phyloP scores from a whole-genome alignment of 2,797 vertebrate genomes.

The Platalea minor region DNA sequence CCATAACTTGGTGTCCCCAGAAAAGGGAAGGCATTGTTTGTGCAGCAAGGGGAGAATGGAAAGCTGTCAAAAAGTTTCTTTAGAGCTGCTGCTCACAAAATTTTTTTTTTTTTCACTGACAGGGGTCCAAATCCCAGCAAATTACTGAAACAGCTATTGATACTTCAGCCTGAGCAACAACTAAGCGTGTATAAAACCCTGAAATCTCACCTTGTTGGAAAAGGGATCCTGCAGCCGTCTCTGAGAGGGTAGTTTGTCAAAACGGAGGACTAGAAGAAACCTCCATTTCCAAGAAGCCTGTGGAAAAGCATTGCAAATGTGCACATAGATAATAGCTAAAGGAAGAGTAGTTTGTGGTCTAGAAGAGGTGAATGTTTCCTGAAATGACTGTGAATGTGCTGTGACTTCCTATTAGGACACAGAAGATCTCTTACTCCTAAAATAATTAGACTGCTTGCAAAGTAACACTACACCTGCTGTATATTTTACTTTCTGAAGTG shows the following conservation, averaged over 20 bases:
- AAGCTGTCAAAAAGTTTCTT: neutral
- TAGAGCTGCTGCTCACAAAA: neutral
- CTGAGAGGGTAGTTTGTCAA: conserved; percentile 60
- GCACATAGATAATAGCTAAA: neutral
- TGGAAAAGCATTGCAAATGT: neutral
- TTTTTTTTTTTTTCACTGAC: neutral
- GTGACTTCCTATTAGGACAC: neutral
- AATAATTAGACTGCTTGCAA: neutral
- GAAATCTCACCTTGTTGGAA: conserved; percentile 85
- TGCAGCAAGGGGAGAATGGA: neutral
- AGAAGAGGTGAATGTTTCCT: conserved; percentile 47
- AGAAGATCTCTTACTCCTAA: conserved; percentile 16
- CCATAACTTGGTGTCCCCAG: neutral
- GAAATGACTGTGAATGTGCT: conserved; percentile 65
- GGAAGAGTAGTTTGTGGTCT: neutral
- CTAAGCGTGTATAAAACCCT: conserved; percentile 89
- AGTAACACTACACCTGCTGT: neutral
- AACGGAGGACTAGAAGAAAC: neutral
- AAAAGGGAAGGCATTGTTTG: neutral
- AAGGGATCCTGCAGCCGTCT: conserved; percentile 83
- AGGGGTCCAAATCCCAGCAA: conserved; percentile 98
- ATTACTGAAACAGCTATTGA: conserved; percentile 90
- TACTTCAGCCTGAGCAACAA: conserved; percentile 92
- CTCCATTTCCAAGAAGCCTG: neutral
- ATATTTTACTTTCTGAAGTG: conserved; percentile 14